A percentile compares a stretch with the other conserved stretches of the same genome.
Evolutionary conservation across 2,888 invertebrate genomes (phyloP).

Genomic region (Drosophila maculinotata): DNA sequence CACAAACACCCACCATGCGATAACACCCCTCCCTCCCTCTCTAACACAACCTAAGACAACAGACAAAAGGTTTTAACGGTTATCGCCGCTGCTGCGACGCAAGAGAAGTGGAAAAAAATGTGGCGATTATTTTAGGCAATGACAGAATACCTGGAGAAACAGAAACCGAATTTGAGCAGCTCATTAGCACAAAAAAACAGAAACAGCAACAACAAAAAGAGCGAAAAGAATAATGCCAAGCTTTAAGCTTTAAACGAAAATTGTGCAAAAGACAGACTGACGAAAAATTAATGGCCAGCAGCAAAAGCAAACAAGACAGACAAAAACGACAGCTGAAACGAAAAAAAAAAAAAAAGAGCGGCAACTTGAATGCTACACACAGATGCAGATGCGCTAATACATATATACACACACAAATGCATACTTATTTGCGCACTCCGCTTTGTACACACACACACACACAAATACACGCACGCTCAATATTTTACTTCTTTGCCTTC

Average conservation of each 20-base stretch:
- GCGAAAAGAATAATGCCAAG: conserved; percentile 53
- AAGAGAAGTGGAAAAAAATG: conserved; percentile 37
- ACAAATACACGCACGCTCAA: conserved; percentile 35
- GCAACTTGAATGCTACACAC: conserved; percentile 70
- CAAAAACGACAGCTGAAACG: conserved; percentile 65
- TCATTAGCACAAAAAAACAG: conserved; percentile 48
- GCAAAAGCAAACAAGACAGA: conserved; percentile 66
- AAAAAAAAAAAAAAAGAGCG: conserved; percentile 61
- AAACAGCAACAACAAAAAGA: conserved; percentile 19
- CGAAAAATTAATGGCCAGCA: conserved; percentile 55
- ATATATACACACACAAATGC: conserved; percentile 32
- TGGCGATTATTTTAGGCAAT: conserved; percentile 66
- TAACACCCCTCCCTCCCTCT: neutral
- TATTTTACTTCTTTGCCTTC: conserved; percentile 62
- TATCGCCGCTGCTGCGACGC: conserved; percentile 31
- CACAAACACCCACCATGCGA: conserved; percentile 52
- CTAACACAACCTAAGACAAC: conserved; percentile 66
- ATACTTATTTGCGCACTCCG: conserved; percentile 72
- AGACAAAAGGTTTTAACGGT: conserved; percentile 59
- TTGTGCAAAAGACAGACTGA: conserved; percentile 43
- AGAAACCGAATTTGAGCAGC: conserved; percentile 49
- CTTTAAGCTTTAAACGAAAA: conserved; percentile 59
- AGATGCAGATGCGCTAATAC: conserved; percentile 34
- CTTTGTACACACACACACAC: conserved; percentile 54
- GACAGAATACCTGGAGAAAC: conserved; percentile 62